Percentiles rank a stretch among this genome's conserved stretches.
phyloP scores from a whole-genome alignment of 2,797 vertebrate genomes.

The Nannoperca australis region DNA sequence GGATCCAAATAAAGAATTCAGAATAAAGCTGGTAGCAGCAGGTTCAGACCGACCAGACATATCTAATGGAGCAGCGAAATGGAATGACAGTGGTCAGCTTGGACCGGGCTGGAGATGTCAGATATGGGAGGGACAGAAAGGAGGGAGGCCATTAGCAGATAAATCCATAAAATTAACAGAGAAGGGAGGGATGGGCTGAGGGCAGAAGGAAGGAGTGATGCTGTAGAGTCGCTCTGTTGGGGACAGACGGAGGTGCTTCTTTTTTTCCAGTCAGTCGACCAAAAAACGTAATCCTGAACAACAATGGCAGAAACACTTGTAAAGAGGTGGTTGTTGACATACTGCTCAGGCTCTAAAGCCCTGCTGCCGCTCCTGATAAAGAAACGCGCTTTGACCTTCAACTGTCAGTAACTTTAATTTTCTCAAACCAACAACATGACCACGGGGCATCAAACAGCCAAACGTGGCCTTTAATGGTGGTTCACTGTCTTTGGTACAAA shows the following conservation, averaged over 20 bases:
- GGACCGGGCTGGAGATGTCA: constrained; percentile 60
- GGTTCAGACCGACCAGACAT: constrained; percentile 66
- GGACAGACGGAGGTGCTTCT: constrained; percentile 32
- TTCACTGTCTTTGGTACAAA: constrained; percentile 58
- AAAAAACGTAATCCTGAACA: constrained; percentile 56
- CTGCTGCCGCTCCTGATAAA: constrained; percentile 55
- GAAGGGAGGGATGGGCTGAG: constrained; percentile 53
- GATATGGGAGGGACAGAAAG: constrained; percentile 66
- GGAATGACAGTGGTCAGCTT: constrained; percentile 55
- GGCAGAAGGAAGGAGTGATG: constrained; percentile 53
- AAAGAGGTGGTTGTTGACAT: constrained; percentile 51
- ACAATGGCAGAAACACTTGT: constrained; percentile 43
- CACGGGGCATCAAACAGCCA: constrained; percentile 56
- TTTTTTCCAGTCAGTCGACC: constrained; percentile 46
- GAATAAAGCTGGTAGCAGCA: constrained; percentile 4
- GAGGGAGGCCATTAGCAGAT: constrained; percentile 80
- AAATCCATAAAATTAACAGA: constrained; percentile 83
- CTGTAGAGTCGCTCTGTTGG: constrained; percentile 35
- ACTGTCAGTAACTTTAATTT: constrained; percentile 51
- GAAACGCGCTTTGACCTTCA: constrained; percentile 72
- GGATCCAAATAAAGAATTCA: too few relatives aligned
- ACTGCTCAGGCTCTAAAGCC: constrained; percentile 32
- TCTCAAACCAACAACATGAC: constrained; percentile 55
- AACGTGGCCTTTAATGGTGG: constrained; percentile 55
- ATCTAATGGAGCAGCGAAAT: constrained; percentile 71